Conservation (phyloP, 2,888 invertebrate species). For the Eristalis tenax region DNA sequence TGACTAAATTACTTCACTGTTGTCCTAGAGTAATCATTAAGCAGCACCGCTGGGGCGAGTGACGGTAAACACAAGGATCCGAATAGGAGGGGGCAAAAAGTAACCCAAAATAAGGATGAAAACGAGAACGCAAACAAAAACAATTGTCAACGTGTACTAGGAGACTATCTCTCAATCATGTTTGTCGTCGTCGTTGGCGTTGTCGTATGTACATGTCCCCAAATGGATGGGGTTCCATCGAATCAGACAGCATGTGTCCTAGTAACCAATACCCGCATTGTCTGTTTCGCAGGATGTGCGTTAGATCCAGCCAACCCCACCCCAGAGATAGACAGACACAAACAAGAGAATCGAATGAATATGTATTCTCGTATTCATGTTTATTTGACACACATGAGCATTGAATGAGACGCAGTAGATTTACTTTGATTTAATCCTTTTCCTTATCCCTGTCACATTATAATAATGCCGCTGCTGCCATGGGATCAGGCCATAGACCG, state of each 20-base stretch:
- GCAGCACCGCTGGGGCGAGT: conserved; percentile 1
- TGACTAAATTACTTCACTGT: conserved; percentile 57
- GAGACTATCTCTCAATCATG: conserved; percentile 32
- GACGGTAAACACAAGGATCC: conserved; percentile 20
- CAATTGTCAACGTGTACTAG: conserved; percentile 51
- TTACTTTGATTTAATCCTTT: conserved; percentile 71
- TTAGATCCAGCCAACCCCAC: background rate
- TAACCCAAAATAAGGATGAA: conserved; percentile 15
- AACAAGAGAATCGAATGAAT: conserved; percentile 11
- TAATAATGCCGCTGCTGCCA: conserved; percentile 24
- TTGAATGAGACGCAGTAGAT: conserved; percentile 65
- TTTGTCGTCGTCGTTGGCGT: background rate
- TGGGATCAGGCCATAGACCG: background rate
- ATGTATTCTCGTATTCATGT: conserved; percentile 38
- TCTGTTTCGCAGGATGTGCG: conserved; percentile 17
- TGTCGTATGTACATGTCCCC: conserved; percentile 20
- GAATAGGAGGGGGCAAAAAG: background rate
- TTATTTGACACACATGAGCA: conserved; percentile 60
- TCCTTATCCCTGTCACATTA: conserved; percentile 62
- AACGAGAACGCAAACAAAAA: conserved; percentile 47
- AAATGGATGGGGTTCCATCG: conserved; percentile 45
- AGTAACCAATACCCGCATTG: conserved; percentile 53
- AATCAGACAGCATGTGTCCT: conserved; percentile 62
- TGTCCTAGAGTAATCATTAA: conserved; percentile 62
- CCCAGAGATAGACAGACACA: conserved; percentile 9